phyloP scores from a whole-genome alignment of 2,888 invertebrate genomes.

The Aleiodes testaceus region DNA sequence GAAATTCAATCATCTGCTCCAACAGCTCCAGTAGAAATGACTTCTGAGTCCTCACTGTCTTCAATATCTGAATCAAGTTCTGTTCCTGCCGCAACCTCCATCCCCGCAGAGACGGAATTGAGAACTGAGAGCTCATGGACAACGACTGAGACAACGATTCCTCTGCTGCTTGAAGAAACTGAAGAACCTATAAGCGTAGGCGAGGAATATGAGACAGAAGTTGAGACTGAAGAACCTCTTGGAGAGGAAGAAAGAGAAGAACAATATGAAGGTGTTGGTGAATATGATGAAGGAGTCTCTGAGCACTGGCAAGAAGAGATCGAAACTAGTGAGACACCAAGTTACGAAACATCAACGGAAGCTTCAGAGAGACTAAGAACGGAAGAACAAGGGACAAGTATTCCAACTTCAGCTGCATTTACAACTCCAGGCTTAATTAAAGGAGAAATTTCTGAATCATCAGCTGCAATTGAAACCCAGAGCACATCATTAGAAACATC shows the following conservation, averaged over 20 bases:
- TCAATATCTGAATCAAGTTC: not conserved
- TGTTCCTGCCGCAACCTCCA: not conserved
- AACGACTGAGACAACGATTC: not conserved
- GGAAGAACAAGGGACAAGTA: not conserved
- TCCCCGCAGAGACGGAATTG: not conserved
- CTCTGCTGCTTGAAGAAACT: not conserved
- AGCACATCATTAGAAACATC: too few species aligned
- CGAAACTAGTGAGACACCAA: too few species aligned
- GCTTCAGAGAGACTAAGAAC: too few species aligned
- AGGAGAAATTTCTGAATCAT: too few species aligned
- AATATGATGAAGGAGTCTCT: not conserved
- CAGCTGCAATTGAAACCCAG: too few species aligned
- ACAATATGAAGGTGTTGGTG: not conserved
- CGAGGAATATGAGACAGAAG: not conserved
- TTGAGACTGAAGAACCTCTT: not conserved
- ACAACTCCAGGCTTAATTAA: not conserved
- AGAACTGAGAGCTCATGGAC: not conserved
- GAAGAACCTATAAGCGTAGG: not conserved
- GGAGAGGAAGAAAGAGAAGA: not conserved
- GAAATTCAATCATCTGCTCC: too few species aligned
- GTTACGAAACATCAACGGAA: too few species aligned
- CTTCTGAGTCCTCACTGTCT: not conserved
- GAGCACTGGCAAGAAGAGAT: too few species aligned
- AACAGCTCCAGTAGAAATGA: too few species aligned
- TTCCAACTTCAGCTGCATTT: not conserved